These are phyloP conservation scores for Pseudobourletiella spinata DNA, from an alignment of 1,140 invertebrate genomes.

Conservation along the genomic window DNA sequence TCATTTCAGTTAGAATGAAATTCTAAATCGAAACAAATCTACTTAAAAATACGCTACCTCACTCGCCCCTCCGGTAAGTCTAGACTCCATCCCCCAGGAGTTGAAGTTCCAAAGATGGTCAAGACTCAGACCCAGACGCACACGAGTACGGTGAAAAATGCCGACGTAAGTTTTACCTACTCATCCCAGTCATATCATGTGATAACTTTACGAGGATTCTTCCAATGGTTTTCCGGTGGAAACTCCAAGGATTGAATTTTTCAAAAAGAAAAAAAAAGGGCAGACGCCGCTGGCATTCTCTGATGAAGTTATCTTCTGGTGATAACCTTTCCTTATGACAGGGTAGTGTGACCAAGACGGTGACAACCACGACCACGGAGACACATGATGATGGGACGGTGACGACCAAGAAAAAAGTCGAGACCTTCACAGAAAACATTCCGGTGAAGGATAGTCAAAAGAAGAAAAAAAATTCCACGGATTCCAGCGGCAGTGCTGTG, in stretches of 20 bases:
- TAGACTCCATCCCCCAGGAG: no score
- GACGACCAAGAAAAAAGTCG: conserved; percentile 12
- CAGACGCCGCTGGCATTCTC: background rate
- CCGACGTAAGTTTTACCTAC: no score
- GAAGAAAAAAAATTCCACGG: background rate
- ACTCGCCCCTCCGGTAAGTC: no score
- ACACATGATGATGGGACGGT: conserved; percentile 15
- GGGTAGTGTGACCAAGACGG: conserved; percentile 19
- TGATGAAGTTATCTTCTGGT: background rate
- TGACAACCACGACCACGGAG: conserved; percentile 20
- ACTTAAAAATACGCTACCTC: no score
- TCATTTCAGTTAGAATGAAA: no score
- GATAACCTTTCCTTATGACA: background rate
- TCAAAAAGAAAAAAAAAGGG: background rate
- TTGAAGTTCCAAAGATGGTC: no score
- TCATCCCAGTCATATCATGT: no score
- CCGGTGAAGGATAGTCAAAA: background rate
- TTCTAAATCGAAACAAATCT: no score
- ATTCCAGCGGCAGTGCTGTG: background rate
- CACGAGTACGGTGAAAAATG: background rate
- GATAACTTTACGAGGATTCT: background rate
- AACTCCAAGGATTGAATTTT: background rate
- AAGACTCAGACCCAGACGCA: background rate
- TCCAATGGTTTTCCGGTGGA: background rate
- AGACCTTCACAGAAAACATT: conserved; percentile 11